phyloP scores from a whole-genome alignment of 2,888 invertebrate species.

The Choristoneura rosaceana region DNA sequence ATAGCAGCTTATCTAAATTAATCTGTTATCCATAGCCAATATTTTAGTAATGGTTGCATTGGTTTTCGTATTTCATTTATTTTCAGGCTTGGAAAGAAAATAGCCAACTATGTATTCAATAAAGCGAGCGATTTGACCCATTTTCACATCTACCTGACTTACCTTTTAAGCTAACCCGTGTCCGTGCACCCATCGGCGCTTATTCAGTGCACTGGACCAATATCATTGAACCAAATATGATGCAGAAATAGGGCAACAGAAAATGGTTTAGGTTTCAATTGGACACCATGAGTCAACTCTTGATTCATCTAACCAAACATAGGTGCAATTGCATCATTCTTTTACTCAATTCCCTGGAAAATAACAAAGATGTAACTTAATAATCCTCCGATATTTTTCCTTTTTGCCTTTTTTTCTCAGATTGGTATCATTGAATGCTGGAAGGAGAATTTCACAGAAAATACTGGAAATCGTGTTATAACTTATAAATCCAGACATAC shows the following conservation, averaged over 20 bases:
- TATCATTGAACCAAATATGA: constrained; percentile 19
- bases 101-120: constrained; percentile 11
- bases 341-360: not conserved
- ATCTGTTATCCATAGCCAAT: constrained; percentile 18
- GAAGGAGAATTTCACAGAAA: no score
- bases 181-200: not conserved
- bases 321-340: not conserved
- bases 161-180: not conserved
- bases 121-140: not conserved
- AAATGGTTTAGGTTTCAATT: constrained; percentile 47
- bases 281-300: constrained; percentile 38
- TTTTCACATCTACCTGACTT: not conserved
- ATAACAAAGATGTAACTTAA: no score
- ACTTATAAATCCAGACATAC: no score
- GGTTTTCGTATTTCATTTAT: not conserved
- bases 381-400: no score
- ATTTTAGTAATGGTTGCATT: constrained; percentile 2
- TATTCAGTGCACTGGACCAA: not conserved
- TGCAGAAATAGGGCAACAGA: constrained; percentile 32
- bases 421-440: no score
- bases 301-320: not conserved
- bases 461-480: no score
- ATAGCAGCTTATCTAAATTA: constrained; percentile 18
- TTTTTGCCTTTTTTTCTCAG: no score
- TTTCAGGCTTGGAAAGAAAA: not conserved